Percentiles rank a stretch among this genome's conserved stretches.
These are phyloP conservation scores for Aleiodes alternator DNA, from an alignment of 2,888 invertebrate species.

Conservation along the genomic window DNA sequence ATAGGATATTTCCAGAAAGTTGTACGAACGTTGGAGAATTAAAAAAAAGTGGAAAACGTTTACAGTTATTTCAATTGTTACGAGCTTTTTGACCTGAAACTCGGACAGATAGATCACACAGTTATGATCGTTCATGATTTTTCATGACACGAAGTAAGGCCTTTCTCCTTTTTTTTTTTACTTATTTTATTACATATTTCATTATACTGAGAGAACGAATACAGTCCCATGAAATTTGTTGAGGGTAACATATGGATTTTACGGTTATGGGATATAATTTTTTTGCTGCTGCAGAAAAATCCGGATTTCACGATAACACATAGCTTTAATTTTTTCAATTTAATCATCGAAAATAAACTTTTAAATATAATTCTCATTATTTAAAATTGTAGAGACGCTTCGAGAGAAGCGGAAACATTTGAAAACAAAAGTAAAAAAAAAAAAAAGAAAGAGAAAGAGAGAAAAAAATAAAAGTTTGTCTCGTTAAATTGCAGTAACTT, in stretches of 20 bases:
- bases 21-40: no score
- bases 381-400: neutral
- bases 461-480: constrained; percentile 26
- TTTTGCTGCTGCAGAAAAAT: neutral
- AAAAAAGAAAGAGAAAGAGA: constrained; percentile 13
- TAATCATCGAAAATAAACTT: neutral
- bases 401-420: neutral
- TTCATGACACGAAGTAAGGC: no score
- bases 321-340: neutral
- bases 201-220: neutral
- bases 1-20: no score
- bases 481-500: constrained; percentile 35
- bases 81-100: no score
- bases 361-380: neutral
- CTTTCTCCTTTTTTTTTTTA: neutral
- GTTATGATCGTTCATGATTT: no score
- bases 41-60: no score
- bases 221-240: neutral
- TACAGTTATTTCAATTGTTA: constrained; percentile 1
- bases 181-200: constrained; percentile 8
- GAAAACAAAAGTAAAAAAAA: constrained; percentile 22
- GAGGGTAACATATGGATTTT: constrained; percentile 19
- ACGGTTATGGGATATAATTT: constrained; percentile 5
- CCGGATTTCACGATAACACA: neutral
- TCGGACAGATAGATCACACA: no score